Evolutionary conservation across 2,888 invertebrate genomes (phyloP).

Genomic region (Aplocera efformata): DNA sequence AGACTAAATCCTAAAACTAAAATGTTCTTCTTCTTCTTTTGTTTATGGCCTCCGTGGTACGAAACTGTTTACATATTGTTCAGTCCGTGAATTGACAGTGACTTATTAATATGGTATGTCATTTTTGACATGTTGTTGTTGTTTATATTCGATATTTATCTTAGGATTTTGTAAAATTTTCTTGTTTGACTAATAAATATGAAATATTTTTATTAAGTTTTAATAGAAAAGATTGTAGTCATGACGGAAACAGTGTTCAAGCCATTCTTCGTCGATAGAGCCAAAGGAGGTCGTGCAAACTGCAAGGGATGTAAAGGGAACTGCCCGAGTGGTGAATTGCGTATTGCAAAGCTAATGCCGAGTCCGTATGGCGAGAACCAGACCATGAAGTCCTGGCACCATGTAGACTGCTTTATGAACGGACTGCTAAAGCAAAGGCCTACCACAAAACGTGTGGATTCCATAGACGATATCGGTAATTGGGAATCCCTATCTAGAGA

Average conservation of each 20-base stretch:
- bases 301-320: slow-evolving; percentile 94
- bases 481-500: slow-evolving; percentile 84
- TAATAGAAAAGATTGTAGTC: background rate
- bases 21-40: too few relatives aligned
- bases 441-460: slow-evolving; percentile 90
- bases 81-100: too few relatives aligned
- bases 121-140: too few relatives aligned
- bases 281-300: slow-evolving; percentile 88
- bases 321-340: slow-evolving; percentile 85
- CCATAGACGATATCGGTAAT: slow-evolving; percentile 88
- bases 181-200: too few relatives aligned
- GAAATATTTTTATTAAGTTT: too few relatives aligned
- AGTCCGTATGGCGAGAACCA: slow-evolving; percentile 88
- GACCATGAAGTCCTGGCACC: slow-evolving; percentile 92
- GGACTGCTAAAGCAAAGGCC: slow-evolving; percentile 88
- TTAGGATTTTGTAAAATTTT: too few relatives aligned
- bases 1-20: too few relatives aligned
- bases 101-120: too few relatives aligned
- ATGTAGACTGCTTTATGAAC: slow-evolving; percentile 89
- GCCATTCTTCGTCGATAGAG: slow-evolving; percentile 87
- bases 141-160: too few relatives aligned
- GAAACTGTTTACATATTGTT: too few relatives aligned
- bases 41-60: too few relatives aligned
- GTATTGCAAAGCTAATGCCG: slow-evolving; percentile 88
- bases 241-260: slow-evolving; percentile 34